Evolutionary conservation across 2,888 invertebrate species (phyloP).

Genomic region (Nemapogon koenigi): DNA sequence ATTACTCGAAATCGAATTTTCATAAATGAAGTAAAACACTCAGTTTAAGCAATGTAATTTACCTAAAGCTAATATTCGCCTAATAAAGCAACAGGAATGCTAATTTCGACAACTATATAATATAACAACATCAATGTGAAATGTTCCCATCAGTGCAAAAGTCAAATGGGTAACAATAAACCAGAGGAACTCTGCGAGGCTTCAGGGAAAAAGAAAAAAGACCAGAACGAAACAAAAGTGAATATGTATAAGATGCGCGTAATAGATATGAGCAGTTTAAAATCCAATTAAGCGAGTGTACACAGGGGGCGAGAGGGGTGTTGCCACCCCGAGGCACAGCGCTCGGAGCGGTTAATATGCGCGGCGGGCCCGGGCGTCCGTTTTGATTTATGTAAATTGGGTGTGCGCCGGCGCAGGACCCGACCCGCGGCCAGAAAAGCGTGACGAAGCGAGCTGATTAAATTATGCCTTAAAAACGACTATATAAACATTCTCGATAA

Average conservation of each 20-base stretch:
- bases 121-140: too few species aligned
- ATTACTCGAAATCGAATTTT: too few species aligned
- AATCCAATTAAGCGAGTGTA: conserved; percentile 5
- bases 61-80: too few species aligned
- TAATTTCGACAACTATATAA: too few species aligned
- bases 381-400: conserved; percentile 45
- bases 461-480: conserved; percentile 6
- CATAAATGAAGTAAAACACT: too few species aligned
- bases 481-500: conserved; percentile 1
- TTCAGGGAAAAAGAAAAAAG: background rate
- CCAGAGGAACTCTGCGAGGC: too few species aligned
- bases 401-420: conserved; percentile 24
- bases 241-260: background rate
- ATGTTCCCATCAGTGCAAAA: too few species aligned
- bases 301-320: too few species aligned
- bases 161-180: too few species aligned
- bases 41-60: too few species aligned
- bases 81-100: too few species aligned
- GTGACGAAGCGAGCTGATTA: conserved; percentile 19
- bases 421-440: conserved; percentile 13
- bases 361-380: conserved; percentile 22
- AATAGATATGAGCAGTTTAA: conserved; percentile 4
- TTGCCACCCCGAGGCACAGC: too few species aligned
- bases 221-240: background rate
- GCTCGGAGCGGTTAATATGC: conserved; percentile 7